These are phyloP conservation scores for Dicrurus megarhynchus DNA, from an alignment of 2,113 vertebrate species.

Conservation along the genomic window DNA sequence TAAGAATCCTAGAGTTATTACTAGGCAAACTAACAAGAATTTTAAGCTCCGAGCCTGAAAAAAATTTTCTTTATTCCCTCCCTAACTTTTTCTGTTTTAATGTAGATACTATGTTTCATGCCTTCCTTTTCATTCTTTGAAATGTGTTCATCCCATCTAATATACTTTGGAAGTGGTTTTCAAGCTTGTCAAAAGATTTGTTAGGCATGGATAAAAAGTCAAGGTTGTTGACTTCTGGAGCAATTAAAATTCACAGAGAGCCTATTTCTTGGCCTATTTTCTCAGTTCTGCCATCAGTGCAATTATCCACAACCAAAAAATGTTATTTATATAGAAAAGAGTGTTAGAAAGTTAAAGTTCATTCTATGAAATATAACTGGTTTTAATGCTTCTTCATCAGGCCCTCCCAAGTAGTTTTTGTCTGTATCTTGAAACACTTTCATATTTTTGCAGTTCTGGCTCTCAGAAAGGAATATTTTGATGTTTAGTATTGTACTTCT, in stretches of 20 bases:
- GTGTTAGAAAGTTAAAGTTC: conserved; percentile 23
- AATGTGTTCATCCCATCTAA: conserved; percentile 47
- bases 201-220: conserved; percentile 42
- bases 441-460: background rate
- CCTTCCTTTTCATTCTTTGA: conserved; percentile 27
- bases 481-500: background rate
- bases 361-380: background rate
- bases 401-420: background rate
- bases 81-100: background rate
- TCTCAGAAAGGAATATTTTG: background rate
- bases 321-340: conserved; percentile 13
- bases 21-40: background rate
- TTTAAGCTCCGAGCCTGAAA: conserved; percentile 12
- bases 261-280: conserved; percentile 43
- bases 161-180: conserved; percentile 50
- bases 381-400: conserved; percentile 44
- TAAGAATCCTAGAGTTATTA: conserved; percentile 30
- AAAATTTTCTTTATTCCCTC: background rate
- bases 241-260: conserved; percentile 62
- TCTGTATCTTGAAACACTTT: background rate
- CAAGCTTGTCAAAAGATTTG: conserved; percentile 57
- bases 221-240: conserved; percentile 52
- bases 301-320: conserved; percentile 50
- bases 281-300: conserved; percentile 29
- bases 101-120: background rate